Evolutionary conservation across 2,113 vertebrate genomes (phyloP), one percentile per base, ranked within the genome.

Genomic region (Steatornis caripensis): DNA sequence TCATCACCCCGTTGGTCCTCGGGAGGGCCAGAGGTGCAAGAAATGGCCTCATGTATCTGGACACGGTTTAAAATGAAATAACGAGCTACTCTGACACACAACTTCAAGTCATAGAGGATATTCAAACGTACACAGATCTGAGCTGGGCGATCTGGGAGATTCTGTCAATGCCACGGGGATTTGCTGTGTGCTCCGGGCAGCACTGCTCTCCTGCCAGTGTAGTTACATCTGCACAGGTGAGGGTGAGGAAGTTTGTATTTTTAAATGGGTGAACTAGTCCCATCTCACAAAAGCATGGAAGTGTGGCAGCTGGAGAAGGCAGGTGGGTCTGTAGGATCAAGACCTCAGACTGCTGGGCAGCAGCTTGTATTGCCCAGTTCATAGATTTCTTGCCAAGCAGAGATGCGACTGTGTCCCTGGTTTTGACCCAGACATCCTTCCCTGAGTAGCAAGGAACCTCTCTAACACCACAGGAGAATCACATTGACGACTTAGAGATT

Each of bases 11-110:
- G 5, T 26, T 26, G 7, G 69, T 85, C 32, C 75, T 97, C 68
- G 78, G 87, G 90, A 91, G 15, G 85, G 57, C 39, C 75, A 93
- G 57, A 95, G 87, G 60, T 68, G 36, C 27, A 78, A 92, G 84
- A 75, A 86, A 75, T n/a, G 55, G 57, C 32, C 55, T 84, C 26
- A 5, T 45, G 9, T 32, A 71, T 34, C 1, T 9, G 68, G 39
- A 74, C 17, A 39, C 8, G 13, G 9, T 78, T 95, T 81, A 81
- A 81, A 89, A 81, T 16, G 8, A 92, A 88, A 75, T 27, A 66
- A 87, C 21, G 27, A 87, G 30, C 64, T 84, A 34, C 46, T 36
- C 32, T 4, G 32, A 74, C 15, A 57, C n/a, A 45, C 30, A 66
- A 15, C 51, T 66, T 89, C 43, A 71, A 55, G 60, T 90, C 85